These are phyloP conservation scores for Prunella fulvescens DNA, from an alignment of 2,113 vertebrate species.

Conservation along the genomic window DNA sequence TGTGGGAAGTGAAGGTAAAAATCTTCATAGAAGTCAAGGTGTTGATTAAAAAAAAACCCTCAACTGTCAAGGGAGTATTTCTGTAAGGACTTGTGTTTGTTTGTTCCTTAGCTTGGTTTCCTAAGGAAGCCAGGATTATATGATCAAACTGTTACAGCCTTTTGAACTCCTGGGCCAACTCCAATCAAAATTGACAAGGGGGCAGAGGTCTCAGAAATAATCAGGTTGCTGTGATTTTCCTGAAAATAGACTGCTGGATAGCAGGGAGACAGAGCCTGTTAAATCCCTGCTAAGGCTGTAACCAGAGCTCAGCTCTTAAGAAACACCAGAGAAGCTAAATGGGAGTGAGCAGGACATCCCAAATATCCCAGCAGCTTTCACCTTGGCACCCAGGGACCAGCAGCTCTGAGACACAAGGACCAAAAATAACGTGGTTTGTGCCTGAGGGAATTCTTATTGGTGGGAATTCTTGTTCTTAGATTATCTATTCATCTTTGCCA, in stretches of 20 bases:
- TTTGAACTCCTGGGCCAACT: conserved; percentile 56
- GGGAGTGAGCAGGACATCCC: neutral
- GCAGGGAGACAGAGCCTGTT: conserved; percentile 10
- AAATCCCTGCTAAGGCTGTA: conserved; percentile 19
- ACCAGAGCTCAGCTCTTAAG: conserved; percentile 20
- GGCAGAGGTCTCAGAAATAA: conserved; percentile 69
- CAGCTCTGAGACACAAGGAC: neutral
- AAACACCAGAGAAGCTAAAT: neutral
- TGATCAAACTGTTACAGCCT: conserved; percentile 60
- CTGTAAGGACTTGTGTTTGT: conserved; percentile 45
- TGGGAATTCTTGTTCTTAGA: no score
- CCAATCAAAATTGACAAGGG: conserved; percentile 63
- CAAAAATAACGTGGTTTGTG: neutral
- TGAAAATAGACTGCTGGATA: conserved; percentile 36
- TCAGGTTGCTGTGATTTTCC: conserved; percentile 53
- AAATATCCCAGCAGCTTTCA: neutral
- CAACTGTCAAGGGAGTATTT: neutral
- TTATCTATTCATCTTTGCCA: neutral
- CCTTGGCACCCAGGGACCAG: neutral
- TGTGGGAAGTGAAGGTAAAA: conserved; percentile 47
- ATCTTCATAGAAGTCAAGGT: neutral
- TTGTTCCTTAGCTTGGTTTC: conserved; percentile 57
- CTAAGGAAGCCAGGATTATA: conserved; percentile 55
- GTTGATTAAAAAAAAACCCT: conserved; percentile 15
- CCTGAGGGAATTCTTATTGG: neutral